phyloP scores from a whole-genome alignment of 2,113 vertebrate species.

The Falco punctatus region DNA sequence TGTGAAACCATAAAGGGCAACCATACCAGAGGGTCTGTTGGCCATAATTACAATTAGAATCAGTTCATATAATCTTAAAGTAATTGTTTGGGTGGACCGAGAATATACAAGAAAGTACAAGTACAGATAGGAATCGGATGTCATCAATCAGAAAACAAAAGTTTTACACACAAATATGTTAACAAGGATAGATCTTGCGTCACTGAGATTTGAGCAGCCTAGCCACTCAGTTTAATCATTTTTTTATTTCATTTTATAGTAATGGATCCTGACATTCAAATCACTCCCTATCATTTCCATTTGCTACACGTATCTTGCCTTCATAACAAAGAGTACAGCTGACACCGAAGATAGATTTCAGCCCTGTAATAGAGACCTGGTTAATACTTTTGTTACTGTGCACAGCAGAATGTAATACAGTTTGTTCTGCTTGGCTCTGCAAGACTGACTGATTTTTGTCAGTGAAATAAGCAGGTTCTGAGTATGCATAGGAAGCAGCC shows the following conservation, averaged over 20 bases:
- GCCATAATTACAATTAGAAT: neutral
- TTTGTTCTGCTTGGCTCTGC: neutral
- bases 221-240: neutral
- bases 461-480: neutral
- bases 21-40: accelerated
- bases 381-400: neutral
- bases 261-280: neutral
- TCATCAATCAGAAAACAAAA: neutral
- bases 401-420: neutral
- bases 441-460: neutral
- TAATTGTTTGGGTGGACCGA: neutral
- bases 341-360: neutral
- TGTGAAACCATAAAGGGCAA: neutral
- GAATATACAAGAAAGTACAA: neutral
- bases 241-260: neutral
- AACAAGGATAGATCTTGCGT: neutral
- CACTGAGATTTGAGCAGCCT: neutral
- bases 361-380: neutral
- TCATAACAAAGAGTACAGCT: neutral
- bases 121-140: accelerated
- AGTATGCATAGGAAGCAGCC: neutral
- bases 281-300: neutral
- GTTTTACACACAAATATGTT: neutral
- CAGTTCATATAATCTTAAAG: neutral
- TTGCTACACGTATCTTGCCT: neutral